Percentiles rank a stretch among this genome's conserved stretches.
Evolutionary conservation across 30 jellyfish, hydroid and myxozoan species (phyloP).

Genomic region (Rhopilema esculentum): DNA sequence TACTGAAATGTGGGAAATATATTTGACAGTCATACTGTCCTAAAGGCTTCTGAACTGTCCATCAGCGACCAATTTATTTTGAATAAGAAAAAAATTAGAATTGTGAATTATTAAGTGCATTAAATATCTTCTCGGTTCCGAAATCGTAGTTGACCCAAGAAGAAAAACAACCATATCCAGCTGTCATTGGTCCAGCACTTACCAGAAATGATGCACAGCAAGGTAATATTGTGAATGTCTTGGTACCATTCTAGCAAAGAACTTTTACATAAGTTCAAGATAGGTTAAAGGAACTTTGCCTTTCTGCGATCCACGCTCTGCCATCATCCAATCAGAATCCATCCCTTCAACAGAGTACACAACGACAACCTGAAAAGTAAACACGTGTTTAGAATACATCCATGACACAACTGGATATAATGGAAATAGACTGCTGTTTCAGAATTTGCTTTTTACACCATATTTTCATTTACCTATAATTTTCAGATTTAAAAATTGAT

Average conservation of each 20-base stretch:
- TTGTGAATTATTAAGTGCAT: too few relatives aligned
- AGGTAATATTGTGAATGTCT: background rate
- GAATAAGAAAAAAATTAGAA: background rate
- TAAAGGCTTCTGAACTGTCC: background rate
- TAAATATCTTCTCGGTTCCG: too few relatives aligned
- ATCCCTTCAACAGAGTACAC: slow-evolving; percentile 90
- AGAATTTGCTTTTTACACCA: too few relatives aligned
- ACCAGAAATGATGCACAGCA: background rate
- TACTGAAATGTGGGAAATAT: background rate
- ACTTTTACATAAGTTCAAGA: slow-evolving; percentile 63
- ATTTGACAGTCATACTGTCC: background rate
- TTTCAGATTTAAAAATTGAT: too few relatives aligned
- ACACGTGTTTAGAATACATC: too few relatives aligned
- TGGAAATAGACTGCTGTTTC: too few relatives aligned
- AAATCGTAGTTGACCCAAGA: too few relatives aligned
- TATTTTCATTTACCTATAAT: too few relatives aligned
- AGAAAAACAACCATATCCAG: too few relatives aligned
- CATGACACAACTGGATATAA: too few relatives aligned
- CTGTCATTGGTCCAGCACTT: background rate
- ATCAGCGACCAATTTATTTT: background rate
- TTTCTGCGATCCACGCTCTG: slow-evolving; percentile 89
- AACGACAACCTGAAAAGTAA: slow-evolving; percentile 58
- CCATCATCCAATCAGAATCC: slow-evolving; percentile 96
- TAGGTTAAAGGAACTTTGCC: slow-evolving; percentile 94
- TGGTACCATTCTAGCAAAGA: background rate